Conservation (phyloP, 2,797 vertebrate genomes). For the Microchirus variegatus region DNA sequence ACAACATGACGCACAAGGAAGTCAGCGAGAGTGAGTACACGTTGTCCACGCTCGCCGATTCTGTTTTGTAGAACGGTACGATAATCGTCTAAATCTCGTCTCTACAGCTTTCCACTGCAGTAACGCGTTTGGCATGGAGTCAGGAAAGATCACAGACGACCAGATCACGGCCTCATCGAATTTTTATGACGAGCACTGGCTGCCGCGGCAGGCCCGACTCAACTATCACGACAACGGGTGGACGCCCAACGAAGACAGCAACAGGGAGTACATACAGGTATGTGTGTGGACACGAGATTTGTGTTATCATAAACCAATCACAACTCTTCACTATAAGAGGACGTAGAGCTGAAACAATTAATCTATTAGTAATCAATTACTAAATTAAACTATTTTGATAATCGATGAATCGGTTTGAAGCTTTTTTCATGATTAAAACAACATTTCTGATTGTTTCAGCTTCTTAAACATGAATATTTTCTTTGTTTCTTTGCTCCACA, state of each 20-base stretch:
- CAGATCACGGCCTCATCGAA: slow-evolving; percentile 93
- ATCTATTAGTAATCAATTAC: too few species aligned
- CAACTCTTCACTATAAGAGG: too few species aligned
- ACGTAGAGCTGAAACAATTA: too few species aligned
- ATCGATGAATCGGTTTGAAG: too few species aligned
- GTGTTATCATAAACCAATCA: too few species aligned
- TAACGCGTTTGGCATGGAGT: slow-evolving; percentile 92
- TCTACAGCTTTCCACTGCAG: slow-evolving; percentile 92
- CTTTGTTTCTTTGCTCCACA: too few species aligned
- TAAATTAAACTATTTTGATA: too few species aligned
- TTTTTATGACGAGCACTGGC: slow-evolving; percentile 90
- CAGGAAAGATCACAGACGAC: slow-evolving; percentile 91
- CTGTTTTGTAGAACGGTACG: too few species aligned
- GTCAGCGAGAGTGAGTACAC: slow-evolving; percentile 88
- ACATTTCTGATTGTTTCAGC: too few species aligned
- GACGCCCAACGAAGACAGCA: slow-evolving; percentile 94
- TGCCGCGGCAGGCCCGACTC: slow-evolving; percentile 92
- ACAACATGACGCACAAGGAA: slow-evolving; percentile 91
- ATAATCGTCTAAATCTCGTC: background rate
- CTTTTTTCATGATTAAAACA: too few species aligned
- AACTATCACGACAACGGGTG: slow-evolving; percentile 94
- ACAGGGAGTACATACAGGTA: slow-evolving; percentile 96
- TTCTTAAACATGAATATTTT: too few species aligned
- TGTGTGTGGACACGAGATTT: too few species aligned
- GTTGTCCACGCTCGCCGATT: background rate